Evolutionary conservation across 2,797 vertebrate species (phyloP), one percentile per base, ranked within the genome.

Genomic region (Xerus rutilus): DNA sequence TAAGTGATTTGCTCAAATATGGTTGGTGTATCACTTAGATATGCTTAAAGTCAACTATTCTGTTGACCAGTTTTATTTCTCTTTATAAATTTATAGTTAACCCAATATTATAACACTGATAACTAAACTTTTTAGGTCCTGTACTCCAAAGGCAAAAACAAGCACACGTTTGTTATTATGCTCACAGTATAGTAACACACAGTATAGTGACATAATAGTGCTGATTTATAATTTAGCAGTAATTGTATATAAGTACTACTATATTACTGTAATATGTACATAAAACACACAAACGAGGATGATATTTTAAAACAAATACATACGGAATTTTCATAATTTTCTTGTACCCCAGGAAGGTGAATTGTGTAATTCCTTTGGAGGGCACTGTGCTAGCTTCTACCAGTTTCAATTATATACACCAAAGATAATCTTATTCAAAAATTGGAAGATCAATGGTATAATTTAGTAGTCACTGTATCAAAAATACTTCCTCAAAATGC

Each of bases 401-500:
- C 62, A 30, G 30, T 65, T 65, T 76, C 54, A 93, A 35, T 47
- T n/a, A 49, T 17, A 74, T 12, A 28, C 10, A 73, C 20, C 82
- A 43, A 92, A 74, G 74, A 90, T n/a, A 52, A 82, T 78, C 23
- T 83, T 77, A 77, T 32, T 54, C 45, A 88, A 89, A 93, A 79
- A 54, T 67, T 10, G 59, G 21, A 88, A 86, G 81, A 79, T 49
- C 64, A 89, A 30, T 2, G 35, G n/a, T 32, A 20, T n/a, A 59
- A 87, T 64, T 91, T 91, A 84, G 57, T 77, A 88, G 83, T 43
- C 30, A 93, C 47, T 86, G 1, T 73, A 93, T 86, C 32, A 57
- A 79, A 89, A 89, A 9, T 47, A 64, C 28, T 92, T 96, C 91
- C 62, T 91, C 81, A 96, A 96, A 94, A 93, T 54, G 35, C 12